Conservation (phyloP, 1,140 invertebrate genomes). For the Paracyclopina nana region DNA sequence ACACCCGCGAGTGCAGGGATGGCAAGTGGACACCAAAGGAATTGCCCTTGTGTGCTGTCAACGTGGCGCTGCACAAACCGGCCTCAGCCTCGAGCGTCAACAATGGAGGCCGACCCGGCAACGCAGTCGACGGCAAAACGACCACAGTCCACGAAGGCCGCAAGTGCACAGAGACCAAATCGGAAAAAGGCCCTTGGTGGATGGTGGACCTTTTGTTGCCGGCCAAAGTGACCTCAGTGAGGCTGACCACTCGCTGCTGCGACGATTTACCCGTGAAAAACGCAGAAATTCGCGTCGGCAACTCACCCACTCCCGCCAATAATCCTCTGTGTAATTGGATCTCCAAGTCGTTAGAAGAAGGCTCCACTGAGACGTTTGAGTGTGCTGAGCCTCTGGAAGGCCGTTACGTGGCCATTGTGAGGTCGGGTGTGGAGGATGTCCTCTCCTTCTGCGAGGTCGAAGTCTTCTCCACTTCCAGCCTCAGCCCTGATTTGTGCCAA, state of each 20-base stretch:
- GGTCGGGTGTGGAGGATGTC: conserved; percentile 66
- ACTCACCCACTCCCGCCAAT: conserved; percentile 57
- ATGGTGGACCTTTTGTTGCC: conserved; percentile 59
- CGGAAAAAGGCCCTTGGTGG: conserved; percentile 77
- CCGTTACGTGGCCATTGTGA: conserved; percentile 65
- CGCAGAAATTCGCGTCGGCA: conserved; percentile 71
- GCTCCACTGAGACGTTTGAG: conserved; percentile 65
- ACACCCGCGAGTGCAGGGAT: conserved; percentile 4
- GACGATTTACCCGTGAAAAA: conserved; percentile 39
- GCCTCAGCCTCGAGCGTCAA: conserved; percentile 71
- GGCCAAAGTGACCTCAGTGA: conserved; percentile 57
- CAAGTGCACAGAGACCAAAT: conserved; percentile 65
- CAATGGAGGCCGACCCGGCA: conserved; percentile 49
- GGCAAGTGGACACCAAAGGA: conserved; percentile 1
- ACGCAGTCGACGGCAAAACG: conserved; percentile 63
- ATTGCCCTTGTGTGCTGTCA: conserved; percentile 30
- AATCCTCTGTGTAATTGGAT: conserved; percentile 73
- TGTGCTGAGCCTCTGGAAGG: conserved; percentile 62
- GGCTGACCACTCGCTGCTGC: conserved; percentile 44
- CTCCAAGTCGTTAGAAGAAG: conserved; percentile 75
- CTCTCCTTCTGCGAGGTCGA: conserved; percentile 74
- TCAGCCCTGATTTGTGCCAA: conserved; percentile 23
- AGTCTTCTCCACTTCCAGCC: conserved; percentile 70
- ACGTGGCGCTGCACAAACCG: conserved; percentile 64
- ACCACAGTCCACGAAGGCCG: conserved; percentile 50